Percentiles rank a stretch among this genome's conserved stretches.
Evolutionary conservation across 2,888 invertebrate species (phyloP).

Genomic region (Caenorhabditis angaria): DNA sequence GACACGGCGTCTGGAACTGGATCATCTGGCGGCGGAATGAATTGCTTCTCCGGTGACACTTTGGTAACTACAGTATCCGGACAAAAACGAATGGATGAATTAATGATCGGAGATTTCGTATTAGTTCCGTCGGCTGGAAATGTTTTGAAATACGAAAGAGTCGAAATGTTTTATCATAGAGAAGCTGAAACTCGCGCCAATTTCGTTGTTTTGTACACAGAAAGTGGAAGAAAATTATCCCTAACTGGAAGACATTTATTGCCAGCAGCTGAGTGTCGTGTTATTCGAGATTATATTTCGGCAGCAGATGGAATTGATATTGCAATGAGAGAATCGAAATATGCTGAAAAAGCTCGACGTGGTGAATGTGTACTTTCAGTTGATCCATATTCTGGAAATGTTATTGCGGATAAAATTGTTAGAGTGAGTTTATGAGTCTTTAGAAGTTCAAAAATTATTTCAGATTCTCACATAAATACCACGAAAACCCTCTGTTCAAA

Average conservation of each 20-base stretch:
- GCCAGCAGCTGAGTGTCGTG: constrained; percentile 61
- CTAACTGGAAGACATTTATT: constrained; percentile 66
- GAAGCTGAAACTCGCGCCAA: constrained; percentile 59
- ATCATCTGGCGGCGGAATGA: constrained; percentile 31
- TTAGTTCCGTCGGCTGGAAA: constrained; percentile 65
- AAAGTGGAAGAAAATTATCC: constrained; percentile 59
- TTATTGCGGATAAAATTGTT: constrained; percentile 58
- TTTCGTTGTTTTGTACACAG: constrained; percentile 63
- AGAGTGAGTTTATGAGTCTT: constrained; percentile 42
- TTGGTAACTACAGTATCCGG: constrained; percentile 56
- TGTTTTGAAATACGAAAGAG: constrained; percentile 64
- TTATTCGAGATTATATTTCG: not conserved
- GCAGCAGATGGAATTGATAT: constrained; percentile 39
- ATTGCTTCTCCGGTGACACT: constrained; percentile 69
- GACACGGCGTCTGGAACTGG: constrained; percentile 12
- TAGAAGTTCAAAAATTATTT: not conserved
- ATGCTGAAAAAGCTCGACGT: constrained; percentile 39
- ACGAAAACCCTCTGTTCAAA: no score
- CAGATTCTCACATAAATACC: no score
- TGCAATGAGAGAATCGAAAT: constrained; percentile 46
- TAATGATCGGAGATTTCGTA: constrained; percentile 68
- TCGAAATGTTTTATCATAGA: constrained; percentile 71
- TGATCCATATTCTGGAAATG: constrained; percentile 30
- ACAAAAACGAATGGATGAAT: constrained; percentile 64
- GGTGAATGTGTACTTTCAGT: constrained; percentile 68